phyloP scores from a whole-genome alignment of 2,797 vertebrate genomes.

The Psittacula echo region DNA sequence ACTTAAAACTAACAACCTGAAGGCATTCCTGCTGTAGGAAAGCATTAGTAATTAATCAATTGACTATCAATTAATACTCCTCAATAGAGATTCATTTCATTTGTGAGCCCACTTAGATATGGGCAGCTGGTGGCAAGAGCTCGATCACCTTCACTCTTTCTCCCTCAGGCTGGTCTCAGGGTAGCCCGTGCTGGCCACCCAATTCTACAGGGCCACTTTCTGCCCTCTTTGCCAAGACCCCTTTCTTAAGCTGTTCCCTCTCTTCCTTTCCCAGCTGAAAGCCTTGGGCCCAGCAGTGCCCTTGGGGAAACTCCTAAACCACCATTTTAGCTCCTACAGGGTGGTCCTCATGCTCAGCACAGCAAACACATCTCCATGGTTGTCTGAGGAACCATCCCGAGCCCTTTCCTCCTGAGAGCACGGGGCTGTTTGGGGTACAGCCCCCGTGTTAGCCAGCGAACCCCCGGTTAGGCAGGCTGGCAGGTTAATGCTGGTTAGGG shows the following conservation, averaged over 20 bases:
- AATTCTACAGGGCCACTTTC: accelerated
- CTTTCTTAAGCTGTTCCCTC: neutral
- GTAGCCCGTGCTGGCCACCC: accelerated
- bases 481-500: neutral
- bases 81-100: neutral
- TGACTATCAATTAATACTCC: neutral
- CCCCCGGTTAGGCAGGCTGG: neutral
- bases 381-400: neutral
- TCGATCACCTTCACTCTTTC: accelerated
- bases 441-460: neutral
- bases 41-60: neutral
- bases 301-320: neutral
- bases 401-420: too few species aligned
- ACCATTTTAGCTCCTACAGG: neutral
- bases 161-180: accelerated
- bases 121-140: neutral
- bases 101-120: neutral
- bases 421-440: too few species aligned
- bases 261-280: neutral
- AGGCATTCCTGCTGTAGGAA: neutral
- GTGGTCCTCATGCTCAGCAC: neutral
- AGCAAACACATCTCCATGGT: neutral
- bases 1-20: neutral
- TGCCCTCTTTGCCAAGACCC: neutral
- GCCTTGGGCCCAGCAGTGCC: accelerated